phyloP scores from a whole-genome alignment of 1,140 invertebrate species.

The Hydropsyche tenuis region DNA sequence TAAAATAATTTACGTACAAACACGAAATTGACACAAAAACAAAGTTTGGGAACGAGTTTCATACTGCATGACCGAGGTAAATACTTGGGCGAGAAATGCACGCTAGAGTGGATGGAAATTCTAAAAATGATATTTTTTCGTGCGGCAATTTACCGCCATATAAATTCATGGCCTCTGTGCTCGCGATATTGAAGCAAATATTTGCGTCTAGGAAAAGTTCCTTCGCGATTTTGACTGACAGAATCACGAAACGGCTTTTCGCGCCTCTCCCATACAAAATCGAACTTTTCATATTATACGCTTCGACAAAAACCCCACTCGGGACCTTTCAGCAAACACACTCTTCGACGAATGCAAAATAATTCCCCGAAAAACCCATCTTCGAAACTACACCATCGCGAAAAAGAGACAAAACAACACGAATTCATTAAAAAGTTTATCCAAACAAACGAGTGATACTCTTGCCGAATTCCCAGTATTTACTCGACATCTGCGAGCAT shows the following conservation, averaged over 20 bases:
- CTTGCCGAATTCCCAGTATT: too few species aligned
- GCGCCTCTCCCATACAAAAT: background rate
- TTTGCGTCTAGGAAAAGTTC: constrained; percentile 8
- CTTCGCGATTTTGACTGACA: constrained; percentile 1
- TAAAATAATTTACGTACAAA: too few species aligned
- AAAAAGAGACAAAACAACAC: too few species aligned
- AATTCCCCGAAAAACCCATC: background rate
- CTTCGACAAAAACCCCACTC: background rate
- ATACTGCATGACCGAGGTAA: too few species aligned
- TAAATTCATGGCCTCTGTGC: constrained; percentile 16
- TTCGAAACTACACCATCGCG: too few species aligned
- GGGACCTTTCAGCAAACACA: background rate
- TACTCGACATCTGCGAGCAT: too few species aligned
- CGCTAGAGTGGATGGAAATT: background rate
- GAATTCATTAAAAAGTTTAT: too few species aligned
- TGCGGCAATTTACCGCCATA: constrained; percentile 3
- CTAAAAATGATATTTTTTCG: background rate
- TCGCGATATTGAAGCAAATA: constrained; percentile 17
- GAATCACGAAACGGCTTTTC: constrained; percentile 3
- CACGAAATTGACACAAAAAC: too few species aligned
- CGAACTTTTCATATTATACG: background rate
- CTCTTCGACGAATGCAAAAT: background rate
- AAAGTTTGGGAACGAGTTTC: too few species aligned
- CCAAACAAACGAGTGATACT: too few species aligned
- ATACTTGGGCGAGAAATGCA: too few species aligned